Conservation (phyloP, 2,113 vertebrate species). For the Poeciliopsis turrubarensis region DNA sequence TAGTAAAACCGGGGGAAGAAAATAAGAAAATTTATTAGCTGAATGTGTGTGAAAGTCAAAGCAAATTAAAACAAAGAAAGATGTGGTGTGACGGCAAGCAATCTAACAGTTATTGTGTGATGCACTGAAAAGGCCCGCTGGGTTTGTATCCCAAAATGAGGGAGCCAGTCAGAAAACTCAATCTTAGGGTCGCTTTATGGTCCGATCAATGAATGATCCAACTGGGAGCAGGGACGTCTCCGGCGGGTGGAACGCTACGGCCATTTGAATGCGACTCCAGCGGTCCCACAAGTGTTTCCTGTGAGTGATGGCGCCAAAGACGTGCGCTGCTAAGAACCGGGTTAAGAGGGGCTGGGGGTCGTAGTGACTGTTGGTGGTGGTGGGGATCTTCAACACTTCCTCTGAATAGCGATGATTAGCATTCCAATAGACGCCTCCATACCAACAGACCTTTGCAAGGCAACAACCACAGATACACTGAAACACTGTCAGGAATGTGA, state of each 20-base stretch:
- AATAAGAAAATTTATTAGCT: conserved; percentile 3
- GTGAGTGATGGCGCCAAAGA: conserved; percentile 16
- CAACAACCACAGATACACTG: conserved; percentile 50
- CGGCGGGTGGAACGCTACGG: conserved; percentile 26
- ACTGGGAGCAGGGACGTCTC: conserved; percentile 20
- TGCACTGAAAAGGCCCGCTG: conserved; percentile 28
- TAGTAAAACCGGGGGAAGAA: not conserved
- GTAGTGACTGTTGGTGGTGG: not conserved
- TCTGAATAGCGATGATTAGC: conserved; percentile 69
- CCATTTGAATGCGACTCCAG: conserved; percentile 35
- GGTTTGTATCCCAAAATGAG: conserved; percentile 31
- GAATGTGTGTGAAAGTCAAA: conserved; percentile 1
- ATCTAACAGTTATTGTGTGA: conserved; percentile 30
- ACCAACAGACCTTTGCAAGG: conserved; percentile 56
- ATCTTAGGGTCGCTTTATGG: conserved; percentile 13
- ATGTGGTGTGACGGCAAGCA: not conserved
- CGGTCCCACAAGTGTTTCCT: conserved; percentile 48
- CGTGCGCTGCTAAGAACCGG: conserved; percentile 31
- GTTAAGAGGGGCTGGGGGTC: not conserved
- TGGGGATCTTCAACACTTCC: conserved; percentile 25
- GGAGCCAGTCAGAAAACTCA: conserved; percentile 17
- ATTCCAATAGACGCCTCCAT: conserved; percentile 71
- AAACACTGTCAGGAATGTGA: conserved; percentile 49
- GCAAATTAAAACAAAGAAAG: conserved; percentile 16
- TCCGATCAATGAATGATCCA: conserved; percentile 12